Evolutionary conservation across 2,797 vertebrate species (phyloP).

Genomic region (Hydrophis major): DNA sequence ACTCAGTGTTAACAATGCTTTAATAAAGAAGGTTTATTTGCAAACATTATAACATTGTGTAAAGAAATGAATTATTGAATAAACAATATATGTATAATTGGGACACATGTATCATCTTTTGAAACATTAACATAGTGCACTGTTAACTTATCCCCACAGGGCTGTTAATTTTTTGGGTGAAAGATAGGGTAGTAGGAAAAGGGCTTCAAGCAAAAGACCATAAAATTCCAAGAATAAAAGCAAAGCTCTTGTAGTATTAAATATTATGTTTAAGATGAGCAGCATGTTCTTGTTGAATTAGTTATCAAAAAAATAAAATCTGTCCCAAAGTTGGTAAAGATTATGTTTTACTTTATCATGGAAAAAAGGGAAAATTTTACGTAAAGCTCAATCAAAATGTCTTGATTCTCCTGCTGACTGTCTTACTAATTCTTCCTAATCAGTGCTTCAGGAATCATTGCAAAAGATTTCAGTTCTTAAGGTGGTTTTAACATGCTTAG

Average conservation of each 20-base stretch:
- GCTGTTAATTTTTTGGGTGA: slow-evolving; percentile 47
- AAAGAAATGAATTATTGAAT: slow-evolving; percentile 63
- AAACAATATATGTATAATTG: slow-evolving; percentile 54
- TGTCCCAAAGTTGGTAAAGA: not conserved
- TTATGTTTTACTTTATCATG: not conserved
- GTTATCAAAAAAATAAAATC: not conserved
- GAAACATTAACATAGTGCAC: slow-evolving; percentile 44
- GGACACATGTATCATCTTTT: slow-evolving; percentile 57
- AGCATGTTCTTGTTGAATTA: not conserved
- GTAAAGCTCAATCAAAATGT: not conserved
- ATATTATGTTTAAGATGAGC: slow-evolving; percentile 17
- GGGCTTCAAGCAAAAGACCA: slow-evolving; percentile 26
- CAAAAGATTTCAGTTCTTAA: not conserved
- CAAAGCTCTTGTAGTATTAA: not conserved
- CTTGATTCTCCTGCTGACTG: not conserved
- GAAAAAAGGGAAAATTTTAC: not conserved
- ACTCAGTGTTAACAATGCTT: slow-evolving; percentile 55
- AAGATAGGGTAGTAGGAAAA: not conserved
- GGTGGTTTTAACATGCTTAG: not conserved
- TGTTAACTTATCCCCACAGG: slow-evolving; percentile 59
- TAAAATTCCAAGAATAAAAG: slow-evolving; percentile 26
- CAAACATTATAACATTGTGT: slow-evolving; percentile 48
- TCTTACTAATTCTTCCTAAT: no score
- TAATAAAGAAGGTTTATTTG: slow-evolving; percentile 62
- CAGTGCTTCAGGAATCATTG: not conserved